Evolutionary conservation across 1,140 invertebrate species (phyloP).

Genomic region (Muscidifurax raptorellus): DNA sequence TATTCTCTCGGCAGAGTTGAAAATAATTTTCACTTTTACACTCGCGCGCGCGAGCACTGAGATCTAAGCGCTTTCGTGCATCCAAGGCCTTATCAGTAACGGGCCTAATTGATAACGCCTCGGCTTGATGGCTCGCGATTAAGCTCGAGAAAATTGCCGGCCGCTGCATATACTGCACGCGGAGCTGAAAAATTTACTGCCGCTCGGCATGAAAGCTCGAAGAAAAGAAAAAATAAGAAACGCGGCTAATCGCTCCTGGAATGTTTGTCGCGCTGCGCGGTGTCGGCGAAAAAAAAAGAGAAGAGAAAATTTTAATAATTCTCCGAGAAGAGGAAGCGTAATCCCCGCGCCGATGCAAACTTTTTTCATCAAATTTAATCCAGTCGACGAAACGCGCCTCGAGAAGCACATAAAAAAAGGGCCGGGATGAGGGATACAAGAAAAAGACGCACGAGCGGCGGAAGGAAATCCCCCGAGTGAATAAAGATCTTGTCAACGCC

Average conservation of each 20-base stretch:
- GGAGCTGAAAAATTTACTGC: slow-evolving; percentile 60
- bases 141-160: slow-evolving; percentile 51
- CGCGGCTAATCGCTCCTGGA: neutral
- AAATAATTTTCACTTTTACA: neutral
- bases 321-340: neutral
- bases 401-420: neutral
- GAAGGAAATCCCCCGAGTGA: slow-evolving; percentile 28
- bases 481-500: slow-evolving; percentile 46
- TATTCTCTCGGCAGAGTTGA: neutral
- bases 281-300: too few relatives aligned
- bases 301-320: slow-evolving; percentile 7
- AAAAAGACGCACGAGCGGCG: neutral
- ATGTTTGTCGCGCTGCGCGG: neutral
- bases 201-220: slow-evolving; percentile 57
- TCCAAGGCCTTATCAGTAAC: slow-evolving; percentile 52
- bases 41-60: too few relatives aligned
- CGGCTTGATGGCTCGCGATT: slow-evolving; percentile 59
- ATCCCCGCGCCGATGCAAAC: neutral
- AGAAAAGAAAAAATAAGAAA: neutral
- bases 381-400: slow-evolving; percentile 3
- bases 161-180: neutral
- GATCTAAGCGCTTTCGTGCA: neutral
- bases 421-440: slow-evolving; percentile 2
- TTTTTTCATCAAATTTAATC: slow-evolving; percentile 10
- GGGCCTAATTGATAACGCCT: slow-evolving; percentile 63